phyloP scores from a whole-genome alignment of 1,140 invertebrate species.

The Brachionus paranguensis region DNA sequence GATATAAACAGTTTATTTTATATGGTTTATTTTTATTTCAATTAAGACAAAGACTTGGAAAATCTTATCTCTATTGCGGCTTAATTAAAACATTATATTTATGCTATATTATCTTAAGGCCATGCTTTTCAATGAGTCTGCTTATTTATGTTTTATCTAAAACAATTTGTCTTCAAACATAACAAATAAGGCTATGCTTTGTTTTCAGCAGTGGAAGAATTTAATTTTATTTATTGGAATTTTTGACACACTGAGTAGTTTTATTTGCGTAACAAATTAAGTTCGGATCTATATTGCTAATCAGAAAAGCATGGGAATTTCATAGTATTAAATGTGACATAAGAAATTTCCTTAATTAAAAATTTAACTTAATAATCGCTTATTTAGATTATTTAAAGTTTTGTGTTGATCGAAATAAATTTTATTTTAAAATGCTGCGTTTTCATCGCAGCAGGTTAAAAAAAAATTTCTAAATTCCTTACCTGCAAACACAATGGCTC shows the following conservation, averaged over 20 bases:
- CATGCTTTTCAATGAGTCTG: not conserved
- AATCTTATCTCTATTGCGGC: not conserved
- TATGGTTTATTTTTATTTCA: not conserved
- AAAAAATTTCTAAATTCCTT: not conserved
- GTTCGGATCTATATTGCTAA: not conserved
- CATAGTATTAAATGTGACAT: not conserved
- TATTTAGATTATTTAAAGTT: not conserved
- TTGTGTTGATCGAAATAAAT: not conserved
- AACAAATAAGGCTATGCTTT: not conserved
- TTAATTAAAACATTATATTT: slow-evolving; percentile 4
- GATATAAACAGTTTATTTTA: slow-evolving; percentile 2
- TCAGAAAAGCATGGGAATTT: not conserved
- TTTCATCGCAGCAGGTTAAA: not conserved
- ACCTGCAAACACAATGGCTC: not conserved
- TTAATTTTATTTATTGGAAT: slow-evolving; percentile 3
- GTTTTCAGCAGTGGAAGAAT: not conserved
- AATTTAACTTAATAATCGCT: not conserved
- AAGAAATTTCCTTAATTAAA: not conserved
- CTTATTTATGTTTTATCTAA: not conserved
- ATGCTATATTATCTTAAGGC: not conserved
- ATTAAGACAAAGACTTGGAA: not conserved
- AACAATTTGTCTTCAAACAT: not conserved
- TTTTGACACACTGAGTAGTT: not conserved
- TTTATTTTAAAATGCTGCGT: not conserved
- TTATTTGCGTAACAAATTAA: not conserved